Percentiles rank a stretch among this genome's conserved stretches.
Evolutionary conservation across 1,140 invertebrate species (phyloP).

Genomic region (Philopotamus ludificatus): DNA sequence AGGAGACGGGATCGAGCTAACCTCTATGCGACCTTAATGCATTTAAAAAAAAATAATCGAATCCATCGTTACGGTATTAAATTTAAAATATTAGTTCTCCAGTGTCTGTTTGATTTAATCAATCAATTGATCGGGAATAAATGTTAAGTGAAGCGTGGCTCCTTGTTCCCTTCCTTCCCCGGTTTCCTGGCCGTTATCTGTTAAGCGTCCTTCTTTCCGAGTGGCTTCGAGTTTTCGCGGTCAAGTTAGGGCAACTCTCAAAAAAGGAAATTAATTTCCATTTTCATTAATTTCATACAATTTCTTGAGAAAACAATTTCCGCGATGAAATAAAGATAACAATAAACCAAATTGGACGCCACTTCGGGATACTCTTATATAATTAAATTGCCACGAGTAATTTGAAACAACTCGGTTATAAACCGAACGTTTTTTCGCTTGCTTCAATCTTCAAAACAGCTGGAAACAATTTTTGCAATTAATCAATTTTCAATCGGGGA

Average conservation of each 20-base stretch:
- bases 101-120: background rate
- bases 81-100: too few species aligned
- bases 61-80: too few species aligned
- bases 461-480: constrained; percentile 2
- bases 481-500: constrained; percentile 1
- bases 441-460: background rate
- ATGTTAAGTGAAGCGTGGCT: background rate
- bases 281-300: constrained; percentile 14
- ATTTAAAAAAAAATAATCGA: too few species aligned
- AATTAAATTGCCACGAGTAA: constrained; percentile 7
- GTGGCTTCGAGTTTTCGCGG: constrained; percentile 1
- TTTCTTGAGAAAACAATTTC: constrained; percentile 16
- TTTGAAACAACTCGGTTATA: background rate
- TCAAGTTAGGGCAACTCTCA: background rate
- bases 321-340: background rate
- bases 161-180: background rate
- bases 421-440: background rate
- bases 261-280: constrained; percentile 23
- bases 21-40: too few species aligned
- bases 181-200: background rate
- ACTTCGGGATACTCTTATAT: background rate
- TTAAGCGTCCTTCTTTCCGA: background rate
- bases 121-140: background rate
- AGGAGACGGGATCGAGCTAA: too few species aligned
- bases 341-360: background rate